These are phyloP conservation scores for Chaitophorus viminalis DNA, from an alignment of 2,888 invertebrate genomes.

Conservation along the genomic window DNA sequence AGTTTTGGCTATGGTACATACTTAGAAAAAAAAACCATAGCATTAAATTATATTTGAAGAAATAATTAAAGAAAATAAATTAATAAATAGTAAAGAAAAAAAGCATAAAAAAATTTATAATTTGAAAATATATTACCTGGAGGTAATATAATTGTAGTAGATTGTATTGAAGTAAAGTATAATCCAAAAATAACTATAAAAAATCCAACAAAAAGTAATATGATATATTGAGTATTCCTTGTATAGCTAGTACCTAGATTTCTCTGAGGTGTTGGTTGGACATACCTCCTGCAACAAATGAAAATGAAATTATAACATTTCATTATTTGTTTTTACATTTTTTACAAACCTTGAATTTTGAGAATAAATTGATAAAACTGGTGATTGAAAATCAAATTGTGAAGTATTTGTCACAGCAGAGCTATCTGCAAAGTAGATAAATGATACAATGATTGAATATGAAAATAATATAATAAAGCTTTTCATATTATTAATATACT, in stretches of 20 bases:
- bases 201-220: constrained; percentile 49
- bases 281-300: constrained; percentile 29
- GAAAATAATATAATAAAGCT: background rate
- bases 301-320: background rate
- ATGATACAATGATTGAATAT: background rate
- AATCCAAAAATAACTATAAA: constrained; percentile 57
- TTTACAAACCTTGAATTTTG: constrained; percentile 57
- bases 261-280: constrained; percentile 52
- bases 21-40: no score
- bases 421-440: constrained; percentile 10
- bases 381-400: constrained; percentile 46
- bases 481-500: background rate
- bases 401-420: constrained; percentile 39
- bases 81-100: no score
- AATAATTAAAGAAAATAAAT: no score
- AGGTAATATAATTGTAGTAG: constrained; percentile 44
- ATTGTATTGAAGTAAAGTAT: constrained; percentile 59
- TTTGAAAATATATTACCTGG: constrained; percentile 26
- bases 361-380: constrained; percentile 50
- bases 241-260: constrained; percentile 41
- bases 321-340: background rate
- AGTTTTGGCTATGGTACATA: no score
- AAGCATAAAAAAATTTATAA: background rate
- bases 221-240: constrained; percentile 56
- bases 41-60: no score